phyloP scores from a whole-genome alignment of 2,888 invertebrate species.

The Heterodera filipjevi region DNA sequence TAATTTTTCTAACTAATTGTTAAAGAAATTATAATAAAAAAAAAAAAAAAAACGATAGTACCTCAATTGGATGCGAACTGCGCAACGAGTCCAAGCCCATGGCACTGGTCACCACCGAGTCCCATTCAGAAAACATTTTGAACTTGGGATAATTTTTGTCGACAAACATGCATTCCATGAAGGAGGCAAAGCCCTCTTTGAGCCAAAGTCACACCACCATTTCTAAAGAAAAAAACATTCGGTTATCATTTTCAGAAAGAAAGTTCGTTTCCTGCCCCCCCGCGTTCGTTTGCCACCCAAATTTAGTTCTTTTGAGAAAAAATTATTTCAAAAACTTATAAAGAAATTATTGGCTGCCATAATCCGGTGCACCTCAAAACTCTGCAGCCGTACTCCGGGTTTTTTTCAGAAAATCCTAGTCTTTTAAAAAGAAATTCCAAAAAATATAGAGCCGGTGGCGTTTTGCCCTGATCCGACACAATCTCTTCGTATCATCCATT shows the following conservation, averaged over 20 bases:
- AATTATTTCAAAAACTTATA: too few species aligned
- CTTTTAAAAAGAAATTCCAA: too few species aligned
- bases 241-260: too few species aligned
- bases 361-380: too few species aligned
- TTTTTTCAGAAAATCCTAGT: too few species aligned
- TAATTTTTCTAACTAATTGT: background rate
- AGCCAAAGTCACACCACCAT: constrained; percentile 59
- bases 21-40: background rate
- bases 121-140: constrained; percentile 91
- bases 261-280: too few species aligned
- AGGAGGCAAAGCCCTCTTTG: constrained; percentile 69
- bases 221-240: constrained; percentile 44
- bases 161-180: constrained; percentile 91
- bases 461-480: too few species aligned
- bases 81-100: constrained; percentile 79
- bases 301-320: too few species aligned
- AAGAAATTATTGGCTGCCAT: background rate
- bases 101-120: constrained; percentile 82
- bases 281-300: too few species aligned
- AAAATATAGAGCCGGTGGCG: too few species aligned
- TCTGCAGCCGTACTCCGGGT: too few species aligned
- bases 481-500: too few species aligned
- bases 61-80: constrained; percentile 89
- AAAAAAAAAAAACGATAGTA: background rate
- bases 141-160: constrained; percentile 90